A percentile compares a stretch with the other conserved stretches of the same genome.
Evolutionary conservation across 2,888 invertebrate species (phyloP).

Genomic region (Mesorhabditis belari): DNA sequence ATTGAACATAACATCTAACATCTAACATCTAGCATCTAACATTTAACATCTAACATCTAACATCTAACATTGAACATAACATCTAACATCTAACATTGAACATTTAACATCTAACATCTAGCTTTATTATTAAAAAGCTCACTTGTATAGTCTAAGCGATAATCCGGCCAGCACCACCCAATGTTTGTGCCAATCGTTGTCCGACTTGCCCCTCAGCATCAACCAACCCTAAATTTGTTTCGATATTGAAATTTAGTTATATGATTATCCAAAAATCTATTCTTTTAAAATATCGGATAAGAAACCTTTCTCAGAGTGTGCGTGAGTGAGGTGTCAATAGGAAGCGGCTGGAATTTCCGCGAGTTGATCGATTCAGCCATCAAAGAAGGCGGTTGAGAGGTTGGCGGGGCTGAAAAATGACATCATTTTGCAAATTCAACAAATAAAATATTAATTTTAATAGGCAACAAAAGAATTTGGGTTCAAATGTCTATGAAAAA

Average conservation of each 20-base stretch:
- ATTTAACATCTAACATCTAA: no score
- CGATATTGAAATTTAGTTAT: no score
- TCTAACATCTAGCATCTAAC: no score
- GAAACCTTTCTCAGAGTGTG: slow-evolving; percentile 45
- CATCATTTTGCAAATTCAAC: neutral
- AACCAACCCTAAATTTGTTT: slow-evolving; percentile 44
- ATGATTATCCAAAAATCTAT: neutral
- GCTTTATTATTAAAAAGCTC: neutral
- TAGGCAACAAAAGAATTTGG: no score
- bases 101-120: no score
- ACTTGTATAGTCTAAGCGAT: slow-evolving; percentile 47
- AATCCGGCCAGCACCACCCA: slow-evolving; percentile 52
- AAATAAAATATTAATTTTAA: no score
- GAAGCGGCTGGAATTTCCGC: slow-evolving; percentile 17
- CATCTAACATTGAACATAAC: no score
- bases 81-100: no score
- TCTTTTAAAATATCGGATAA: neutral
- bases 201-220: slow-evolving; percentile 47
- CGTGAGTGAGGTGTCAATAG: slow-evolving; percentile 42
- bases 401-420: slow-evolving; percentile 1
- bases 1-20: no score
- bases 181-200: slow-evolving; percentile 50
- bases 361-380: neutral
- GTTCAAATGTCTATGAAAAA: no score
- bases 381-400: neutral